Evolutionary conservation across 2,797 vertebrate species (phyloP), one percentile per base, ranked within the genome.

Genomic region (Spinus pinus): DNA sequence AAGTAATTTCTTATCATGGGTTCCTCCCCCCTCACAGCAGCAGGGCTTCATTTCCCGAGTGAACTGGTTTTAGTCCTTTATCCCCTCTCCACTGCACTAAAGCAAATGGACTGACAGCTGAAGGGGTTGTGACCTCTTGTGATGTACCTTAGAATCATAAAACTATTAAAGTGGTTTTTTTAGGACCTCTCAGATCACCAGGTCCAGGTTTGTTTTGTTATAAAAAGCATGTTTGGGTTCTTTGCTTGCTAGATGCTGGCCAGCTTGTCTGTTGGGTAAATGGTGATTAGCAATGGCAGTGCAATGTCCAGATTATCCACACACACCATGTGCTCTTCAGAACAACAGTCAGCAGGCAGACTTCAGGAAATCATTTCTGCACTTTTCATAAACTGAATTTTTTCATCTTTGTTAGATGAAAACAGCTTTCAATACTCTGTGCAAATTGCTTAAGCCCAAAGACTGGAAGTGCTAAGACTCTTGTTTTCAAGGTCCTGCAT

Each of bases 391-490:
- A 61, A 20, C 50, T 16, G 10, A 47, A 3, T 61, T 85, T 87
- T 91, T 92, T 80, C 57, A 71, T 47, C 22, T 92, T 73, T 64
- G 39, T 67, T 72, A 78, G 35, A 24, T 30, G 17, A 89, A 83
- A 94, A 90, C 20, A 47, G 14, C 28, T 91, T 86, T 81, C 20
- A 33, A n/a, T 62, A 25, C n/a, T 72, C 23, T 0, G 19, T 78
- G 75, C 39, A 85, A 90, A 96, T 94, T 92, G 74, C 66, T 89
- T 83, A 46, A 81, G 47, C 14, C 5, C 62, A 69, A 86, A 88
- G 10, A 54, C 42, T 72, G 20, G 35, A 90, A 93, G 94, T 66
- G 85, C 81, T 86, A 94, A 93, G 41, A 46, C 14, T 81, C 87
- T 95, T 0, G 37, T 94, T 96, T 91, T 79, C 92, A 81, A 72